Conservation (phyloP, 2,888 invertebrate species). For the Trichogramma dendrolimi region DNA sequence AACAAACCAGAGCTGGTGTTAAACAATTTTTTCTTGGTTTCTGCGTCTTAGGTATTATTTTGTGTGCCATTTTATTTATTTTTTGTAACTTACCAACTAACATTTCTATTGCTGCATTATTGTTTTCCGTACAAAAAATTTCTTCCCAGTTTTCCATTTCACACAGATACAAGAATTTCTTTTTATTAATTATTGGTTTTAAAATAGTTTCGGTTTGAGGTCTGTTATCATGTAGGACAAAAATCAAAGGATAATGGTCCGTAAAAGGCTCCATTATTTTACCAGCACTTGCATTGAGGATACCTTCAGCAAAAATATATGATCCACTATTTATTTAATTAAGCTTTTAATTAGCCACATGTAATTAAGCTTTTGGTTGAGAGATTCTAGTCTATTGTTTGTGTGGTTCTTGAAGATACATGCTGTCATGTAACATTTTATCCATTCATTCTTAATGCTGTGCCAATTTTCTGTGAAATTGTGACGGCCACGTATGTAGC, state of each 20-base stretch:
- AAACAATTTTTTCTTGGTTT: conserved; percentile 6
- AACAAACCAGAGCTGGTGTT: conserved; percentile 1
- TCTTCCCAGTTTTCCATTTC: neutral
- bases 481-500: too few relatives aligned
- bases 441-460: too few relatives aligned
- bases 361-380: too few relatives aligned
- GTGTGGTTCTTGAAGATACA: too few relatives aligned
- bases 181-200: neutral
- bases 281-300: neutral
- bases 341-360: too few relatives aligned
- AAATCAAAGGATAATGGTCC: conserved; percentile 20
- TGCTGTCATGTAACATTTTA: too few relatives aligned
- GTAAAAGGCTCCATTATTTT: conserved; percentile 15
- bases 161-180: neutral
- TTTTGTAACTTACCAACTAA: conserved; percentile 3
- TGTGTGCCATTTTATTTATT: too few relatives aligned
- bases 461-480: too few relatives aligned
- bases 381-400: too few relatives aligned
- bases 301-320: conserved; percentile 17
- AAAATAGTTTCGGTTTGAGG: too few relatives aligned
- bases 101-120: neutral
- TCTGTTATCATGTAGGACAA: conserved; percentile 11
- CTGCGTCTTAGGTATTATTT: neutral
- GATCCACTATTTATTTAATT: conserved; percentile 8
- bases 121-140: neutral